Percentiles rank a stretch among this genome's conserved stretches.
phyloP scores from a whole-genome alignment of 1,140 invertebrate genomes.

The Trachelipus rathkii region DNA sequence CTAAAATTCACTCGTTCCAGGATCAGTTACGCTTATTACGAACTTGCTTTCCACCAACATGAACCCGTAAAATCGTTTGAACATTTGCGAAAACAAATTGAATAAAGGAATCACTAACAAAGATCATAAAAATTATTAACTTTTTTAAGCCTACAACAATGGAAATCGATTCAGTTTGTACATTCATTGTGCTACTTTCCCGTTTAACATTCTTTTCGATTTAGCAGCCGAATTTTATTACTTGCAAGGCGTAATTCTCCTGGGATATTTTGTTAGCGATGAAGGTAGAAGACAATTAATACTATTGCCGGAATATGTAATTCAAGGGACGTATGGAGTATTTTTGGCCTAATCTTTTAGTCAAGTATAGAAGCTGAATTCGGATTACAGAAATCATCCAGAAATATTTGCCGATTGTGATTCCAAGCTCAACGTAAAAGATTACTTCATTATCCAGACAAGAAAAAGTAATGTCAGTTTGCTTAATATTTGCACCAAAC shows the following conservation, averaged over 20 bases:
- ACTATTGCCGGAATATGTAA: neutral
- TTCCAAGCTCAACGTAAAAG: neutral
- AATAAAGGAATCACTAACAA: too few species aligned
- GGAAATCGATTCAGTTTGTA: neutral
- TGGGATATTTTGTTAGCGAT: neutral
- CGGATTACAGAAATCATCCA: neutral
- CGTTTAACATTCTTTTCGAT: neutral
- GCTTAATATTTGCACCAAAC: neutral
- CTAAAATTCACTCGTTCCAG: neutral
- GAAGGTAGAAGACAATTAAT: neutral
- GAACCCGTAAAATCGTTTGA: neutral
- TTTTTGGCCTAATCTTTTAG: neutral
- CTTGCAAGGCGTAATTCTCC: neutral
- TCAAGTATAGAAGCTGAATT: neutral
- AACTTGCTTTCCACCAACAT: neutral
- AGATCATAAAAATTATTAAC: neutral
- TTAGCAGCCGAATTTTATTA: neutral
- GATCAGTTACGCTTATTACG: neutral
- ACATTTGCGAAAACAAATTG: neutral
- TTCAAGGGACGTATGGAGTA: neutral
- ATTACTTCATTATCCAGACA: neutral
- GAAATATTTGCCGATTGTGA: neutral
- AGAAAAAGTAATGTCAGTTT: neutral
- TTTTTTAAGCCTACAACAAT: neutral
- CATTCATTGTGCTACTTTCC: neutral